These are phyloP conservation scores for Capreolus pygargus DNA, from an alignment of 2,113 vertebrate species.

Conservation along the genomic window DNA sequence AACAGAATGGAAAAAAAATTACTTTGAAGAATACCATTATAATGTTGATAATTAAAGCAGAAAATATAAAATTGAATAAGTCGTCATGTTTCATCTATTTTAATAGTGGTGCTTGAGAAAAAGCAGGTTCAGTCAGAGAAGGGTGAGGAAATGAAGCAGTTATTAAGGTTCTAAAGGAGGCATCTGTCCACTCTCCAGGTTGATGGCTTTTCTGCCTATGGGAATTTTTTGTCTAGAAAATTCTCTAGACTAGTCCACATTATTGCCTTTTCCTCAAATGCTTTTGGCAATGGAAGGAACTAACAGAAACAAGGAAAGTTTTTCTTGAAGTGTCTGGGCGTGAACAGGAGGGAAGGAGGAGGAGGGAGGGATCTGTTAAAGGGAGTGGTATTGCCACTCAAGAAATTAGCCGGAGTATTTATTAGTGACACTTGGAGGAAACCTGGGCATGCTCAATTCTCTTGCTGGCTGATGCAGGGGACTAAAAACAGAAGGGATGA, in stretches of 20 bases:
- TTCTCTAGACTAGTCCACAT: background rate
- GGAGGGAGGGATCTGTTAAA: background rate
- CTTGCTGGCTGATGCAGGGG: background rate
- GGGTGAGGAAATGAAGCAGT: slow-evolving; percentile 2
- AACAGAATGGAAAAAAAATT: background rate
- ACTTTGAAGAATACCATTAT: slow-evolving; percentile 44
- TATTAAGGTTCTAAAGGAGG: background rate
- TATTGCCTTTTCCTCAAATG: slow-evolving; percentile 13
- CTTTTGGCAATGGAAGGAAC: slow-evolving; percentile 30
- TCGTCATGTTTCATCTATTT: slow-evolving; percentile 55
- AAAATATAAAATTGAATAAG: slow-evolving; percentile 67
- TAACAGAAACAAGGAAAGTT: background rate
- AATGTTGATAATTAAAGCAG: slow-evolving; percentile 54
- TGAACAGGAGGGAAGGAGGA: too few relatives aligned
- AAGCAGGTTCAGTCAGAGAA: slow-evolving; percentile 49
- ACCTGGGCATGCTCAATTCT: background rate
- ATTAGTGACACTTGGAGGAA: background rate
- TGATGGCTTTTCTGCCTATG: slow-evolving; percentile 13
- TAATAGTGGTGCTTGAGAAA: slow-evolving; percentile 58
- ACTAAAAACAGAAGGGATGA: background rate
- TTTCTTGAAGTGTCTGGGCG: background rate
- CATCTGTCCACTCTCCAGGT: slow-evolving; percentile 34
- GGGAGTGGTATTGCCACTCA: background rate
- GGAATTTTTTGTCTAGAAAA: slow-evolving; percentile 16
- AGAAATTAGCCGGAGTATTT: background rate